Evolutionary conservation across 2,888 invertebrate genomes (phyloP).

Genomic region (Ormyrus rosae): DNA sequence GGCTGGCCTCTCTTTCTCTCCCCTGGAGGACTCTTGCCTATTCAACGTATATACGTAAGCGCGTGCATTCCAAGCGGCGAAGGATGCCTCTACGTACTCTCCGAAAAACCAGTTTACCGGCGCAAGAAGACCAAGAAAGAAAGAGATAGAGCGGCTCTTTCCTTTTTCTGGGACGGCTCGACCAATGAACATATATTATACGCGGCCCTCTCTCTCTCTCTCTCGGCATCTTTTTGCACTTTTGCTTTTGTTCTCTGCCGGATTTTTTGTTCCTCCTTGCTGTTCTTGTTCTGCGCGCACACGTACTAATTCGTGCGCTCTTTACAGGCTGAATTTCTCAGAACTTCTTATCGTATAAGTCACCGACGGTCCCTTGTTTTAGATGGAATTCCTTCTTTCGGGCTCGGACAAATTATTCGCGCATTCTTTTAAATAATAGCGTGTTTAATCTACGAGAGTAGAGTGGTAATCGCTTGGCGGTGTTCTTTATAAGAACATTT

Average conservation of each 20-base stretch:
- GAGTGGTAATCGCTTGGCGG: too few relatives aligned
- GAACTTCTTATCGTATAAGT: not conserved
- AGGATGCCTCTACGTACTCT: not conserved
- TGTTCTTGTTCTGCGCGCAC: constrained; percentile 7
- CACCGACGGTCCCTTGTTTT: too few relatives aligned
- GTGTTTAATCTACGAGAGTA: too few relatives aligned
- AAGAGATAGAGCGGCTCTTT: not conserved
- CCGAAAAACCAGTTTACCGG: constrained; percentile 29
- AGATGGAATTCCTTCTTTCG: not conserved
- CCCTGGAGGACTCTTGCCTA: not conserved
- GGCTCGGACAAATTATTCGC: too few relatives aligned
- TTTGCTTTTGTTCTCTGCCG: not conserved
- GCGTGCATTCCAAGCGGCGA: not conserved
- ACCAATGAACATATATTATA: constrained; percentile 38
- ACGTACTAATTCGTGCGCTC: constrained; percentile 17
- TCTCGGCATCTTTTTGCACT: not conserved
- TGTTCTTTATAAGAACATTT: too few relatives aligned
- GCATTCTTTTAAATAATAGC: too few relatives aligned
- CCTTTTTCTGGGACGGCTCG: constrained; percentile 14
- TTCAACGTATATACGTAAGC: too few relatives aligned
- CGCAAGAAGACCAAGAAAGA: not conserved
- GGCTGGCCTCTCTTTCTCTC: constrained; percentile 5
- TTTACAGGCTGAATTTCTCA: constrained; percentile 7
- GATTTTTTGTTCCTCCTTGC: not conserved
- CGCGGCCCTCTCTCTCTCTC: not conserved